Percentiles rank a stretch among this genome's conserved stretches.
These are phyloP conservation scores for Echinops telfairi DNA, from an alignment of 2,113 vertebrate species.

Conservation along the genomic window DNA sequence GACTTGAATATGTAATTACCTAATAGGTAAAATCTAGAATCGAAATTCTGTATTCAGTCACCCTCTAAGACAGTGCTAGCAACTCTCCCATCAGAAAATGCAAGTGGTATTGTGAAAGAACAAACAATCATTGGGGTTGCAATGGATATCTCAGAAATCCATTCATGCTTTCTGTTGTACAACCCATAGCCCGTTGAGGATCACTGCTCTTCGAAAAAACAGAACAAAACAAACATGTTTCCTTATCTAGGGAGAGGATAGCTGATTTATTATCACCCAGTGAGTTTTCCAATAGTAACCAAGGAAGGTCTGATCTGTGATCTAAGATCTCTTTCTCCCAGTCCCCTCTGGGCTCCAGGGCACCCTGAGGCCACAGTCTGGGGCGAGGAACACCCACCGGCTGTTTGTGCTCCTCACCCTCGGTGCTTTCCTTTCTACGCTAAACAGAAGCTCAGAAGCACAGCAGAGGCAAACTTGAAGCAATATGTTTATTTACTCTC, in stretches of 20 bases:
- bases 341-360: constrained; percentile 74
- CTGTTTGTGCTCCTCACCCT: background rate
- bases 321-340: constrained; percentile 76
- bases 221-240: constrained; percentile 72
- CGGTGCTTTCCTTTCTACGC: background rate
- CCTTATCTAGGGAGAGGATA: constrained; percentile 73
- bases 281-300: constrained; percentile 66
- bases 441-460: background rate
- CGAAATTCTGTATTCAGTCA: background rate
- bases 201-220: constrained; percentile 68
- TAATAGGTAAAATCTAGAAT: background rate
- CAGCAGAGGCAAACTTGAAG: background rate
- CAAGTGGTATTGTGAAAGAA: background rate
- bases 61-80: background rate
- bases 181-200: constrained; percentile 26
- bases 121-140: background rate
- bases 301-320: constrained; percentile 65
- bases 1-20: background rate
- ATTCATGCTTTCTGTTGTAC: constrained; percentile 36
- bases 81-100: background rate
- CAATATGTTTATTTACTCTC: background rate
- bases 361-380: background rate
- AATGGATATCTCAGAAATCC: constrained; percentile 20
- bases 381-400: background rate
- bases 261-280: constrained; percentile 68